A percentile compares a stretch with the other conserved stretches of the same genome.
Evolutionary conservation across 2,888 invertebrate genomes (phyloP).

Genomic region (Leptopilina syphax): DNA sequence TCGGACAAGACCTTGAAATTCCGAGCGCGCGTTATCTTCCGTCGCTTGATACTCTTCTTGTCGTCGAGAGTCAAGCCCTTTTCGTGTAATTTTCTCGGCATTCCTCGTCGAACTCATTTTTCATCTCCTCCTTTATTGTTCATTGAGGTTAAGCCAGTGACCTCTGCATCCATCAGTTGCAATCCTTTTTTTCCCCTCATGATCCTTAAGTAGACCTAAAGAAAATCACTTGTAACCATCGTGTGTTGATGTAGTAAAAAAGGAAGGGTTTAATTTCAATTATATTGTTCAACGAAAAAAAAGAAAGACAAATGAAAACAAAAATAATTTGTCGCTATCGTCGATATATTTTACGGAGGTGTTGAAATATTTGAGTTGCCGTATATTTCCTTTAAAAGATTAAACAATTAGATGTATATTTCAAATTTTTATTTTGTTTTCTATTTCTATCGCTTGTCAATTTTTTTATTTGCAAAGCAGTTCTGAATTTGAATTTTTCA

Average conservation of each 20-base stretch:
- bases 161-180: conserved; percentile 27
- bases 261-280: neutral
- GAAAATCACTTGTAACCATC: conserved; percentile 24
- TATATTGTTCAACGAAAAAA: neutral
- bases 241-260: conserved; percentile 5
- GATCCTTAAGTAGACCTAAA: conserved; percentile 8
- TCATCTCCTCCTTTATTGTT: conserved; percentile 39
- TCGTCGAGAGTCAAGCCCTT: conserved; percentile 32
- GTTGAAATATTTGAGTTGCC: too few relatives aligned
- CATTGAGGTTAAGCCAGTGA: conserved; percentile 38
- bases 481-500: too few relatives aligned
- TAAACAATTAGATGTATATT: too few relatives aligned
- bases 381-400: too few relatives aligned
- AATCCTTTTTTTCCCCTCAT: neutral
- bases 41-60: conserved; percentile 35
- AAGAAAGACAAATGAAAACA: too few relatives aligned
- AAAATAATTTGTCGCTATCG: too few relatives aligned
- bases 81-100: conserved; percentile 40
- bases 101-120: conserved; percentile 40
- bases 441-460: too few relatives aligned
- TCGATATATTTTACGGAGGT: too few relatives aligned
- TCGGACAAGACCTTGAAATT: conserved; percentile 38
- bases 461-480: too few relatives aligned
- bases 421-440: too few relatives aligned
- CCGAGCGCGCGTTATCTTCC: conserved; percentile 35